These are phyloP conservation scores for Scylla paramamosain DNA, from an alignment of 1,140 invertebrate species.

Conservation along the genomic window DNA sequence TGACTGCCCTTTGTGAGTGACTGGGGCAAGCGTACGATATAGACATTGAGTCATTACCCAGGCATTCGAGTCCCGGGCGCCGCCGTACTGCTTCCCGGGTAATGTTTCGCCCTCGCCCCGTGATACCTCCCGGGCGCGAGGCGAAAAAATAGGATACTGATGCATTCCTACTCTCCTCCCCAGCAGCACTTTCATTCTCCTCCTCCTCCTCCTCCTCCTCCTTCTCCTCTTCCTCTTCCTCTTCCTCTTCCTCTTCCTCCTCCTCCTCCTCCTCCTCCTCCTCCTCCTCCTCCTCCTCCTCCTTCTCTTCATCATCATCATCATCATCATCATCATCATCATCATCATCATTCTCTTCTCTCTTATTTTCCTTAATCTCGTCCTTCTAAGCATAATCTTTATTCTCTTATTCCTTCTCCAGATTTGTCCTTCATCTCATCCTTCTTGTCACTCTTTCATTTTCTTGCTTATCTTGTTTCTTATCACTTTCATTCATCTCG, in stretches of 20 bases:
- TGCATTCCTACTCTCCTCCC: neutral
- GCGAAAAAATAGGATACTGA: neutral
- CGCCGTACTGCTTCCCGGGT: neutral
- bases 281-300: too few relatives aligned
- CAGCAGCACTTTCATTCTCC: neutral
- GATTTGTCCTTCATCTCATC: neutral
- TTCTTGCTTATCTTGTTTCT: neutral
- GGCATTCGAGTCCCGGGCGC: neutral
- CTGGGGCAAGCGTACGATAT: slow-evolving; percentile 19
- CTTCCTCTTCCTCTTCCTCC: neutral
- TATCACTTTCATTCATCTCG: neutral
- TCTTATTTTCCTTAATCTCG: too few relatives aligned
- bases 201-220: neutral
- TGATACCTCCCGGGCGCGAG: neutral
- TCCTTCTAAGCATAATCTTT: neutral
- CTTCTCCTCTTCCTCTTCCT: neutral
- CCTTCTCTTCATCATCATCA: too few relatives aligned
- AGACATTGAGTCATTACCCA: neutral
- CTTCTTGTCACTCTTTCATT: neutral
- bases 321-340: too few relatives aligned
- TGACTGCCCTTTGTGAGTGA: slow-evolving; percentile 14
- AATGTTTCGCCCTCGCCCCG: neutral
- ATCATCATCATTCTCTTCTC: too few relatives aligned
- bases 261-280: neutral
- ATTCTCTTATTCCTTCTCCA: neutral